Evolutionary conservation across 1,140 invertebrate species (phyloP), one percentile per base, ranked within the genome.

Genomic region (Cydia fagiglandana): DNA sequence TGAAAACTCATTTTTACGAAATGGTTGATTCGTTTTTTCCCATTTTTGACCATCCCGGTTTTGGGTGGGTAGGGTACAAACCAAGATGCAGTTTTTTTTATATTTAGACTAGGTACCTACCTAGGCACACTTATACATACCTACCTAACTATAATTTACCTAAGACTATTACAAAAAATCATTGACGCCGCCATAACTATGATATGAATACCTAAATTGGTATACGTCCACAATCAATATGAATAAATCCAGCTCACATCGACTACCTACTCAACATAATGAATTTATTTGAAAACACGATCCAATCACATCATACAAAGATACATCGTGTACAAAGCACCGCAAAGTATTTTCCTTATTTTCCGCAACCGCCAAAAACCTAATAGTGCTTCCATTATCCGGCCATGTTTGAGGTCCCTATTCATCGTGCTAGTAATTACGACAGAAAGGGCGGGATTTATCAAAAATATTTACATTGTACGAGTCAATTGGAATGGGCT

Each of bases 381-480:
- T 66, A 53, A 53, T 53, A 64, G 28, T 68, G 28, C 30, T 47
- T 47, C 45, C 45, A 47, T 34, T 34, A 28, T 13, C 24, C 6
- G 24, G 24, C 24, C 64, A 28, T 68, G 64, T 68, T 68, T 68
- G 64, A 68, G 64, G 28, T 17, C 66, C 30, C 64, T 70, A 70
- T 70, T 70, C 66, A 70, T 64, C 28, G 64, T 20, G 30, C 34
- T 15, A 41, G 66, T 70, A 70, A 70, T 70, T 70, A 70, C 66
- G 66, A 75, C 80, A 83, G 85, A 86, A 89, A 86, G 82, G 80
- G 81, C 76, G 79, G 83, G 81, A 88, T 88, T 89, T 89, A 88
- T 84, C 79, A 85, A 89, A 87, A 91, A 91, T 91, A 91, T 91
- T 91, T 91, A 88, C 88, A 90, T 85, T 76, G 86, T 85, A 81